phyloP scores from a whole-genome alignment of 2,113 vertebrate species.

The Chunga burmeisteri region DNA sequence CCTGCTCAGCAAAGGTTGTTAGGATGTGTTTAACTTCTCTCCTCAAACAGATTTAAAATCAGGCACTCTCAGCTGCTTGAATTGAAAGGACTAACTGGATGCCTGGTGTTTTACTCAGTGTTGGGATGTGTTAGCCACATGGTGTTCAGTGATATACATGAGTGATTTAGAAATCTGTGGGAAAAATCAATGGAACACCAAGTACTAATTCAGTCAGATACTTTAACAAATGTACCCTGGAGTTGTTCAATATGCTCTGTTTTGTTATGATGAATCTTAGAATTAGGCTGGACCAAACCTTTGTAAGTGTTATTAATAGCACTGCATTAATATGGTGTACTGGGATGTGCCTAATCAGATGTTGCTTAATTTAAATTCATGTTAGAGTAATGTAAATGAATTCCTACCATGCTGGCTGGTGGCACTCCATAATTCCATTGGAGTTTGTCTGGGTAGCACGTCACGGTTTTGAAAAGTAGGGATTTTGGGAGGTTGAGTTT shows the following conservation, averaged over 20 bases:
- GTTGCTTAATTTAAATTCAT: neutral
- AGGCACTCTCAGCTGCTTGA: neutral
- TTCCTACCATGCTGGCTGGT: neutral
- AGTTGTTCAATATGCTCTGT: neutral
- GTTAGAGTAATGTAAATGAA: neutral
- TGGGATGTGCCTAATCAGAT: neutral
- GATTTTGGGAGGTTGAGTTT: neutral
- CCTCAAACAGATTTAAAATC: neutral
- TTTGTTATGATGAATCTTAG: slow-evolving; percentile 5
- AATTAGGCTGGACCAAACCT: neutral
- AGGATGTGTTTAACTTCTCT: neutral
- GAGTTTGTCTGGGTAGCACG: neutral
- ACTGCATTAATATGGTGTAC: neutral
- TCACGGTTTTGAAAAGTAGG: neutral
- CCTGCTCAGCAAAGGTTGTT: neutral
- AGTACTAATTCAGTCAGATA: neutral
- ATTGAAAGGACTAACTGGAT: neutral
- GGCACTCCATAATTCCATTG: neutral
- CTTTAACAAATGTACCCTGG: neutral
- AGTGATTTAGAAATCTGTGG: slow-evolving; percentile 3
- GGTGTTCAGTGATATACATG: neutral
- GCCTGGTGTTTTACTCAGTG: neutral
- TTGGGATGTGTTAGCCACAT: neutral
- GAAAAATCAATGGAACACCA: slow-evolving; percentile 24
- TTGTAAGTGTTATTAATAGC: neutral